Conservation (phyloP, 2,888 invertebrate genomes). For the Apoda limacodes region DNA sequence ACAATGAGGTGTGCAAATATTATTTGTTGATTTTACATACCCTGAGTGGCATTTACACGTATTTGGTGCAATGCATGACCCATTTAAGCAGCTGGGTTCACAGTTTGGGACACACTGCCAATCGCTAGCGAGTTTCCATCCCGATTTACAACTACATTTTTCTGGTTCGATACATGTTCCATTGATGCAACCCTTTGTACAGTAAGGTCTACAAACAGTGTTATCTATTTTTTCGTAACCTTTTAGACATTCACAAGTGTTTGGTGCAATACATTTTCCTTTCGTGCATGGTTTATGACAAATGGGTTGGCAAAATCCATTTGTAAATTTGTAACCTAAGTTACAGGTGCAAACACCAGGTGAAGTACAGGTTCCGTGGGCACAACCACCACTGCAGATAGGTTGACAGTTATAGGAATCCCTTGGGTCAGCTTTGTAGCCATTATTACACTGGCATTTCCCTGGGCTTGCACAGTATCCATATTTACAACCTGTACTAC, state of each 20-base stretch:
- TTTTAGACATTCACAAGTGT: conserved; percentile 32
- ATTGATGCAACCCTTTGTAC: conserved; percentile 15
- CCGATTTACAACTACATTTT: conserved; percentile 17
- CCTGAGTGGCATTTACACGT: conserved; percentile 52
- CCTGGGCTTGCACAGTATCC: conserved; percentile 58
- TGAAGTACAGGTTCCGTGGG: conserved; percentile 23
- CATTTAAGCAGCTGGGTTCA: conserved; percentile 54
- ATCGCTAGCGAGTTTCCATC: conserved; percentile 1
- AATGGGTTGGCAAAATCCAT: conserved; percentile 18
- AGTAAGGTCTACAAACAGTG: conserved; percentile 18
- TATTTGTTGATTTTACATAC: conserved; percentile 28
- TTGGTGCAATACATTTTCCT: conserved; percentile 30
- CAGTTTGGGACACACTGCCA: conserved; percentile 37
- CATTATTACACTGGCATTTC: conserved; percentile 48
- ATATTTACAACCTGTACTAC: conserved; percentile 55
- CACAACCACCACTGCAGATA: conserved; percentile 25
- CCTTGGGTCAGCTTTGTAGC: conserved; percentile 33
- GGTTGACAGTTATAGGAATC: conserved; percentile 25
- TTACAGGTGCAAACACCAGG: conserved; percentile 27
- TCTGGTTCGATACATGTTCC: conserved; percentile 17
- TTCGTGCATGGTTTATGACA: conserved; percentile 22
- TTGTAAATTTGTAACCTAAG: conserved; percentile 4
- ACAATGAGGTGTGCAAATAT: conserved; percentile 27
- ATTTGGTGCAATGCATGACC: conserved; percentile 55
- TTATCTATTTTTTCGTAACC: conserved; percentile 23